Evolutionary conservation across 1,140 invertebrate genomes (phyloP).

Genomic region (Physella acuta): DNA sequence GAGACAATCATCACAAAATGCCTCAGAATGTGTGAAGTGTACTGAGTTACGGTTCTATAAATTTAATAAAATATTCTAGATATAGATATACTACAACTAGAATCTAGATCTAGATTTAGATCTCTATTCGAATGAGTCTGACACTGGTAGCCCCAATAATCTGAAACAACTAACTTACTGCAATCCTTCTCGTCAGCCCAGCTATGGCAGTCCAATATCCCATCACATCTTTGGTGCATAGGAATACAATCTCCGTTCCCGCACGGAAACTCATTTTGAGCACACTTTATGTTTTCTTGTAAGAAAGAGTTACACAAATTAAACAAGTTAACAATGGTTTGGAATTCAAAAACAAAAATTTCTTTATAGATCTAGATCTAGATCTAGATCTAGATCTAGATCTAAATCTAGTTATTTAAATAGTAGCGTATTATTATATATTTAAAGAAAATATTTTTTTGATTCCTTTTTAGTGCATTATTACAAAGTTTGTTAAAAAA

Average conservation of each 20-base stretch:
- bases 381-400: neutral
- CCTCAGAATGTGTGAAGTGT: neutral
- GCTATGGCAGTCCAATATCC: conserved; percentile 21
- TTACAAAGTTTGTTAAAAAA: neutral
- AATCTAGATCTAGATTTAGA: neutral
- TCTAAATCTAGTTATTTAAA: neutral
- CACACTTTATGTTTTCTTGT: neutral
- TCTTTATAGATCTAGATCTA: neutral
- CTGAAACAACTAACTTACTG: conserved; percentile 17
- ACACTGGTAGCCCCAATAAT: neutral
- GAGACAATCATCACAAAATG: neutral
- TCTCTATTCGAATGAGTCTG: neutral
- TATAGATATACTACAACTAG: neutral
- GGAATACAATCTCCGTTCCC: conserved; percentile 24
- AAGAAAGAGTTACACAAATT: neutral
- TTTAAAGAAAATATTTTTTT: neutral
- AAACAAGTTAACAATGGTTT: neutral
- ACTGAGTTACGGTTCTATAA: neutral
- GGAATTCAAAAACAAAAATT: neutral
- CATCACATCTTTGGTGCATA: conserved; percentile 19
- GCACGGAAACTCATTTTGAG: conserved; percentile 24
- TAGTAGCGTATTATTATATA: no score
- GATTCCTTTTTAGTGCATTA: neutral
- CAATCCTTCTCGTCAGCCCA: conserved; percentile 24
- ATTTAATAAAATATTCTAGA: neutral